Percentiles rank a stretch among this genome's conserved stretches.
Conservation (phyloP, 2,797 vertebrate genomes). For the Acipenser transmontanus region DNA sequence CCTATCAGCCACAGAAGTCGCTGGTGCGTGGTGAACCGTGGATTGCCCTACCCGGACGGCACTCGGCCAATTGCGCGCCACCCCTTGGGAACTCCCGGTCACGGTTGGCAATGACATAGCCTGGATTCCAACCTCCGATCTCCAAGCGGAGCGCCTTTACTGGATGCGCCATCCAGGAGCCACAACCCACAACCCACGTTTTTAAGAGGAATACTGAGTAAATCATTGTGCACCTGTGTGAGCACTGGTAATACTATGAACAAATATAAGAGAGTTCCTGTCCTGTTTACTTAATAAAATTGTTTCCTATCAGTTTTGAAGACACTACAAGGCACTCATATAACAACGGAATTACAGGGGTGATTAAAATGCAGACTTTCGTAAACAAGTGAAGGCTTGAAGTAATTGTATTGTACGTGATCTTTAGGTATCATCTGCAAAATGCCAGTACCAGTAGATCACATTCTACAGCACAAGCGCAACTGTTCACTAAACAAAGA, state of each 20-base stretch:
- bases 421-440: conserved; percentile 16
- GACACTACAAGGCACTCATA: not conserved
- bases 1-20: too few species aligned
- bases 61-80: too few species aligned
- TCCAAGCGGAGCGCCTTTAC: too few species aligned
- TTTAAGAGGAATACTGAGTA: too few species aligned
- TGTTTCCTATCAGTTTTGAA: not conserved
- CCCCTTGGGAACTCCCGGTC: too few species aligned
- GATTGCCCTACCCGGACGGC: too few species aligned
- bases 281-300: not conserved
- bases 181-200: too few species aligned
- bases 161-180: too few species aligned
- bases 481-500: not conserved
- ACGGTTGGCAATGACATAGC: too few species aligned
- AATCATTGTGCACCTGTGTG: not conserved
- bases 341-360: not conserved
- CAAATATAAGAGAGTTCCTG: not conserved
- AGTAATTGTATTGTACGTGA: conserved; percentile 13
- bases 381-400: not conserved
- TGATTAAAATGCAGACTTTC: not conserved
- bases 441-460: conserved; percentile 20
- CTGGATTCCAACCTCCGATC: too few species aligned
- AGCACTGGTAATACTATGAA: not conserved
- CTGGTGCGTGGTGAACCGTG: too few species aligned
- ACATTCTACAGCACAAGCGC: conserved; percentile 16